phyloP scores from a whole-genome alignment of 1,140 invertebrate species.

The Diploscapter pachys region DNA sequence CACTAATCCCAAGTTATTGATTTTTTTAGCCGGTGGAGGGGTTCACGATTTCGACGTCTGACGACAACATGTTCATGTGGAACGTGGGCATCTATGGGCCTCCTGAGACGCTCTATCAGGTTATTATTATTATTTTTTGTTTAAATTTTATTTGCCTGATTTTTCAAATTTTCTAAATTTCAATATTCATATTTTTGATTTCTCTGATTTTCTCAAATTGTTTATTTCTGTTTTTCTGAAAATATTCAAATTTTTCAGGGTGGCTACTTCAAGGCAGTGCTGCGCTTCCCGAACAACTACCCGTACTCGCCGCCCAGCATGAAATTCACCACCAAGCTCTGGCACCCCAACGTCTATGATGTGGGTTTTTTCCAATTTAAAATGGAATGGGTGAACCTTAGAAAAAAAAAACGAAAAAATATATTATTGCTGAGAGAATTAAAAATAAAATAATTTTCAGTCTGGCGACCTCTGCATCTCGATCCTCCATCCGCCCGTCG shows the following conservation, averaged over 20 bases:
- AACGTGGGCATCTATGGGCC: constrained; percentile 98
- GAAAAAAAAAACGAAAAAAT: no score
- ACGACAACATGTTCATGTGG: constrained; percentile 99
- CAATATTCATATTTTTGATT: no score
- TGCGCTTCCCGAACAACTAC: constrained; percentile 58
- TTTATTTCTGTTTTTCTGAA: no score
- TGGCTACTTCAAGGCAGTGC: constrained; percentile 89
- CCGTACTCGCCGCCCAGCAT: constrained; percentile 96
- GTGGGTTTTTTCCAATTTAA: constrained; percentile 61
- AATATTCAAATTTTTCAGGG: constrained; percentile 66
- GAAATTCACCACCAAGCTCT: constrained; percentile 95
- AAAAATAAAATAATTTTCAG: constrained; percentile 64
- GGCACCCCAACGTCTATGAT: constrained; percentile 99
- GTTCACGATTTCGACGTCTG: constrained; percentile 91
- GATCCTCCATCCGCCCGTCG: constrained; percentile 95
- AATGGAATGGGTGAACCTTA: no score
- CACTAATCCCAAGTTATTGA: no score
- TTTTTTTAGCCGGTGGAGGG: constrained; percentile 83
- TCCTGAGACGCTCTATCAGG: constrained; percentile 87
- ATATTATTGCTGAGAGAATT: no score
- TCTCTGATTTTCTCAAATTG: no score
- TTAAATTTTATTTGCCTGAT: no score
- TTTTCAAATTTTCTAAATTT: no score
- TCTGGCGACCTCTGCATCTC: constrained; percentile 99
- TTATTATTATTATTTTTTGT: constrained; percentile 1